Evolutionary conservation across 2,113 vertebrate species (phyloP), one percentile per base, ranked within the genome.

Genomic region (Hyla sarda): DNA sequence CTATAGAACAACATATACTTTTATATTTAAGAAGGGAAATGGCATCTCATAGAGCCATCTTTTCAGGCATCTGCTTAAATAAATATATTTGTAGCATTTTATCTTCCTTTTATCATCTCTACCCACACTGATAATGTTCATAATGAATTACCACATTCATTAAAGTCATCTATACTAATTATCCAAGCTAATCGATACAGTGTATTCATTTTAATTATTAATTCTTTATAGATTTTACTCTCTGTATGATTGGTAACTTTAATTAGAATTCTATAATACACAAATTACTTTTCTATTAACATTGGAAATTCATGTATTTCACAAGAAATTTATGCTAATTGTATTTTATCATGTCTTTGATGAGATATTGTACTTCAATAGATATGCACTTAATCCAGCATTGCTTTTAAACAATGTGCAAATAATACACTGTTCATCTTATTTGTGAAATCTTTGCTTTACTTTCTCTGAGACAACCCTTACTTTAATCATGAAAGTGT

Each of bases 161-260:
- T 74, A 58, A 73, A 28, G 34, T 74, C 82, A 74, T 83, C 69
- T 83, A 73, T 56, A 32, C 48, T 83, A 83, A 83, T 83, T 83
- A 83, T 83, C 50, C 34, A 14, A 52, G 82, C 82, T 74, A 74
- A 83, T 83, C 69, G 12, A 83, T 83, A 83, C 34, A 21, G 69
- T 37, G 41, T 58, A 69, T 83, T 73, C 50, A 83, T 83, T 83
- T 73, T 74, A 83, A 83, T 83, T 56, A 83, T 83, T 73, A 74
- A 72, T 73, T 41, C 52, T 56, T 83, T 73, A 72, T 73, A 83
- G 62, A 83, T 83, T 83, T 83, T 74, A 41, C 82, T 45, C 47
- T 82, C 80, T 69, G 16, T 45, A 83, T 83, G 69, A 83, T 56
- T 73, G 69, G 82, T 83, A 83, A 83, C 82, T 83, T 83, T 83